Base-by-base conservation (phyloP, 2,113 vertebrate species). In the Zosterops hypoxanthus region DNA sequence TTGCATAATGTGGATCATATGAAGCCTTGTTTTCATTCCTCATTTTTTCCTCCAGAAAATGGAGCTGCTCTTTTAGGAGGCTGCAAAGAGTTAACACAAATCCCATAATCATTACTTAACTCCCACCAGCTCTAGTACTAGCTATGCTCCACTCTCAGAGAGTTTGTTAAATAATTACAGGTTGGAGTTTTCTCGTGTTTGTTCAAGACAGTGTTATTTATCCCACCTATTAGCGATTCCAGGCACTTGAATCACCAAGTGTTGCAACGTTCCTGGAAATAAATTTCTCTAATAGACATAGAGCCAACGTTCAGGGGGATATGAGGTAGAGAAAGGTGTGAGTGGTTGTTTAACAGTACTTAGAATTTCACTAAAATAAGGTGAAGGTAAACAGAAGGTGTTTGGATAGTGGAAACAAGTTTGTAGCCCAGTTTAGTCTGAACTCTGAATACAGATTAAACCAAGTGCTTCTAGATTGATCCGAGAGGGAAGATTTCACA, bases 111-210 rank as follows among this genome's bases (percentile, higher is more conserved):
- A 28, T 65, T 85, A 53, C 39, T 76, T 72, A 20, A 4, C 68
- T 84, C 80, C 66, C 52, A 76, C n/a, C 46, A 84, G 59, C 84
- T 76, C 84, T 76, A 69, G 59, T 53, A 18, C 66, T 66, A 19
- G 56, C 57, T 87, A 12, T 69, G 55, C 66, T 46, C 77, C 31
- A 71, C 6, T 21, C 83, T 80, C 65, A 72, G 72, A 31, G 80
- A 81, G 26, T 55, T 88, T 89, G 57, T 86, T 97, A 86, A 95
- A 77, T 95, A 95, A 95, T 96, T 95, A 73, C 77, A 92, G 73
- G 68, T 97, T 46, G 63, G 84, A 82, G 82, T 96, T 96, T 96
- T 95, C 91, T 96, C 88, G 8, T 88, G 70, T 97, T 97, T 93
- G 42, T 94, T 96, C 78, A 93, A 56, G 39, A 55, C n/a, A 28